phyloP scores from a whole-genome alignment of 2,113 vertebrate genomes.

The Bettongia penicillata region DNA sequence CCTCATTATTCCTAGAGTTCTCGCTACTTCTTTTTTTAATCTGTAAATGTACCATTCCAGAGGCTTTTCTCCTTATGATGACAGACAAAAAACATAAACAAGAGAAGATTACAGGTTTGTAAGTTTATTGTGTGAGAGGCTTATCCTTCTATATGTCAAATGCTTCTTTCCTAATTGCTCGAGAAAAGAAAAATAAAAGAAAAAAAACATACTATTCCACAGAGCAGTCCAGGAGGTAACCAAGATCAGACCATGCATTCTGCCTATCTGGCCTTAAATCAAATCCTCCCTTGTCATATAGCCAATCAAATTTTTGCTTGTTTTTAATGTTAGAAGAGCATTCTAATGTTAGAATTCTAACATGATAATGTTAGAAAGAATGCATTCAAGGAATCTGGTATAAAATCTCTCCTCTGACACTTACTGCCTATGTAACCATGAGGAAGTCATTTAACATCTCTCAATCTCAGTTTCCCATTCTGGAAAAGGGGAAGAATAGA shows the following conservation, averaged over 20 bases:
- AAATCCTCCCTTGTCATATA: neutral
- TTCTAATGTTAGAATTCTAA: too few relatives aligned
- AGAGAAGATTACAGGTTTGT: neutral
- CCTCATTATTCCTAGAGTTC: neutral
- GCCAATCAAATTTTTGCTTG: neutral
- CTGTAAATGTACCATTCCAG: neutral
- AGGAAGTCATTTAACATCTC: too few relatives aligned
- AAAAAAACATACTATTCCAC: neutral
- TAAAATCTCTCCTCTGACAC: neutral
- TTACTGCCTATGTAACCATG: neutral
- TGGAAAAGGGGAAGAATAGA: neutral
- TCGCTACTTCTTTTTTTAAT: slow-evolving; percentile 1
- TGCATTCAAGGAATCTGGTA: neutral
- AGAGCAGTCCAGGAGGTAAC: neutral
- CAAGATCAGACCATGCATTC: neutral
- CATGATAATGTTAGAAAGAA: neutral
- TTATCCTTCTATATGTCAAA: neutral
- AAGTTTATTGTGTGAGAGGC: neutral
- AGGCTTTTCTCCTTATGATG: neutral
- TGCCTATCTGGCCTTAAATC: neutral
- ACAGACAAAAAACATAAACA: neutral
- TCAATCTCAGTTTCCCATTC: too few relatives aligned
- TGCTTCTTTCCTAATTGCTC: neutral
- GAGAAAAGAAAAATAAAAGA: neutral
- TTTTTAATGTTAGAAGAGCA: neutral